These are phyloP conservation scores for Chinchilla lanigera DNA, from an alignment of 2,113 vertebrate genomes.

Conservation along the genomic window DNA sequence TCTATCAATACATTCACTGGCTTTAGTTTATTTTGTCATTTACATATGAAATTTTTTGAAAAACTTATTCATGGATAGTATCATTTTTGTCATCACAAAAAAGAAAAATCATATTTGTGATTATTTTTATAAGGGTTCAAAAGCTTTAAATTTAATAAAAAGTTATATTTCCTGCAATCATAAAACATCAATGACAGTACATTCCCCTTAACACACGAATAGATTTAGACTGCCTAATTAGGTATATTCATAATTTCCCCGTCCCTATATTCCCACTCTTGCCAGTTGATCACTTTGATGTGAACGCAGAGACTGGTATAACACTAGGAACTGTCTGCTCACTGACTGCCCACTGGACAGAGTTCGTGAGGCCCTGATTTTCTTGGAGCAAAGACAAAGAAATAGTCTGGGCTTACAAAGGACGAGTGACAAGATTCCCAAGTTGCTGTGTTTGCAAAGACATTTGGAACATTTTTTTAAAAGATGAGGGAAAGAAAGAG, in stretches of 20 bases:
- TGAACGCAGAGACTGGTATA: conserved; percentile 70
- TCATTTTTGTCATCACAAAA: neutral
- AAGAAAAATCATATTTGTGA: conserved; percentile 27
- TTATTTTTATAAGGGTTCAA: neutral
- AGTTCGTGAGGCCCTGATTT: conserved; percentile 71
- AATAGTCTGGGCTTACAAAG: conserved; percentile 60
- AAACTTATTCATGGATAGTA: neutral
- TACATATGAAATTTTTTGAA: neutral
- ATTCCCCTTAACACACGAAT: neutral
- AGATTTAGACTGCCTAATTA: neutral
- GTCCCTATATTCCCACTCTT: neutral
- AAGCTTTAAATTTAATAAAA: neutral
- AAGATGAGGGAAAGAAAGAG: neutral
- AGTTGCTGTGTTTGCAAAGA: conserved; percentile 61
- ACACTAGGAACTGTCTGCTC: conserved; percentile 73
- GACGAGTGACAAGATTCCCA: conserved; percentile 76
- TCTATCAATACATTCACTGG: neutral
- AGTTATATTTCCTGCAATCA: neutral
- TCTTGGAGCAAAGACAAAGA: conserved; percentile 70
- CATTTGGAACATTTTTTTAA: conserved; percentile 57
- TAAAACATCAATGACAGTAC: neutral
- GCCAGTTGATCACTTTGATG: neutral
- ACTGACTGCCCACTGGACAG: conserved; percentile 64
- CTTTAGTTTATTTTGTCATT: conserved; percentile 33
- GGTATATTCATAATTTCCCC: neutral